These are phyloP conservation scores for Hyposoter dolosus DNA, from an alignment of 2,888 invertebrate species.

Conservation along the genomic window DNA sequence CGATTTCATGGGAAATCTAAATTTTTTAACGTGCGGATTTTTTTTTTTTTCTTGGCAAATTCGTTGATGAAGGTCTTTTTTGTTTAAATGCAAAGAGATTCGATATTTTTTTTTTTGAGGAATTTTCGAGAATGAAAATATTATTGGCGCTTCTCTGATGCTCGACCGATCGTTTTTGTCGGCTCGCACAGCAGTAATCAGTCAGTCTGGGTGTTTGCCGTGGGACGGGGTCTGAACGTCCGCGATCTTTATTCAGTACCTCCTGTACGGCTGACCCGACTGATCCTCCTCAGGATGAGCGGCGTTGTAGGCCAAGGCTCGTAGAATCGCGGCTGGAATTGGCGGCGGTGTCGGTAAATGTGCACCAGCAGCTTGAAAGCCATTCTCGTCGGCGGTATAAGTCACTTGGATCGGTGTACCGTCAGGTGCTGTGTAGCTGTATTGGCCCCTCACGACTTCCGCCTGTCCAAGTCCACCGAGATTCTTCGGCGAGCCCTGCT, in stretches of 20 bases:
- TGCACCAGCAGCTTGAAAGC: slow-evolving; percentile 90
- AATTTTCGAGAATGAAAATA: slow-evolving; percentile 5
- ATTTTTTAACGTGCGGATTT: not conserved
- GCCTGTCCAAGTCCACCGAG: slow-evolving; percentile 85
- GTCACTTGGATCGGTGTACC: slow-evolving; percentile 88
- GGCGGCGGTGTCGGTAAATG: slow-evolving; percentile 94
- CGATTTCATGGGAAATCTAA: not conserved
- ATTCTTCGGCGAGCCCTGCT: slow-evolving; percentile 86
- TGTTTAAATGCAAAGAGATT: not conserved
- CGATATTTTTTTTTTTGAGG: not conserved
- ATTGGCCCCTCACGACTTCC: slow-evolving; percentile 86
- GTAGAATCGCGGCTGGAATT: slow-evolving; percentile 90
- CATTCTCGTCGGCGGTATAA: slow-evolving; percentile 90
- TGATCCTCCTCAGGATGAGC: slow-evolving; percentile 85
- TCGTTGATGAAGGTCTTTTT: not conserved
- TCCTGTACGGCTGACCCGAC: slow-evolving; percentile 81
- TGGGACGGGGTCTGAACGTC: slow-evolving; percentile 21
- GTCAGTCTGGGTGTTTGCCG: slow-evolving; percentile 38
- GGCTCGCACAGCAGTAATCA: slow-evolving; percentile 37
- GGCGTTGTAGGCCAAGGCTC: slow-evolving; percentile 88
- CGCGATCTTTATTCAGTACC: slow-evolving; percentile 72
- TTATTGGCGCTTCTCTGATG: slow-evolving; percentile 2
- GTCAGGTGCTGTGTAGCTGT: slow-evolving; percentile 89
- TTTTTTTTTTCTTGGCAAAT: not conserved
- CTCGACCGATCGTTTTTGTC: slow-evolving; percentile 21